Evolutionary conservation across 1,140 invertebrate species (phyloP).

Genomic region (Nylanderia fulva): DNA sequence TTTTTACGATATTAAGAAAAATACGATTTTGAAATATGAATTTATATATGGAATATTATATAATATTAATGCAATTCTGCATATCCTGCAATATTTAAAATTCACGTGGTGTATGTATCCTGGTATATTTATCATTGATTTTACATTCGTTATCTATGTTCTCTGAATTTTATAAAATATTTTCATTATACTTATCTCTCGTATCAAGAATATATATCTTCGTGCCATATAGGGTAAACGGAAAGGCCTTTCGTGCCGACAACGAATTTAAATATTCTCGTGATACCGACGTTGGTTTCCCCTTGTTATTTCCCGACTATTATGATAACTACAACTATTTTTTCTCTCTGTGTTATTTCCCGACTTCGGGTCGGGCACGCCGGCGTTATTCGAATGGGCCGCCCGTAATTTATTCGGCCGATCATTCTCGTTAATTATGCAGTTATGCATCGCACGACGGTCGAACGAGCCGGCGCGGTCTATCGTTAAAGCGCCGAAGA

Average conservation of each 20-base stretch:
- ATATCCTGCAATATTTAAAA: neutral
- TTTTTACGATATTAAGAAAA: no score
- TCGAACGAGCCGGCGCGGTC: constrained; percentile 3
- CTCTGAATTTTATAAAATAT: neutral
- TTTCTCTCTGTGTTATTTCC: neutral
- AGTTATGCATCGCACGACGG: constrained; percentile 47
- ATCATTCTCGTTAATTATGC: constrained; percentile 62
- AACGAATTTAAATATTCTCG: constrained; percentile 20
- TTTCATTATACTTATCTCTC: neutral
- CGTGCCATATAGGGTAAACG: neutral
- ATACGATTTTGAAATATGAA: no score
- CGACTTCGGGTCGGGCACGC: constrained; percentile 14
- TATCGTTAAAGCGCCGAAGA: constrained; percentile 41
- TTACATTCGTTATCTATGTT: neutral
- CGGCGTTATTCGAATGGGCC: constrained; percentile 41
- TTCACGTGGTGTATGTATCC: neutral
- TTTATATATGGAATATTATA: no score
- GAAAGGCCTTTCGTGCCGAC: neutral
- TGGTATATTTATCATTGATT: neutral
- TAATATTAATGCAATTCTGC: neutral
- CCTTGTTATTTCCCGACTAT: constrained; percentile 13
- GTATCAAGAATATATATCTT: no score
- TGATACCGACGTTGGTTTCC: neutral
- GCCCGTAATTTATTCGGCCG: constrained; percentile 48
- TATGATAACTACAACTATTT: no score